Conservation (phyloP, 2,797 vertebrate species). For the Nyctibius grandis region DNA sequence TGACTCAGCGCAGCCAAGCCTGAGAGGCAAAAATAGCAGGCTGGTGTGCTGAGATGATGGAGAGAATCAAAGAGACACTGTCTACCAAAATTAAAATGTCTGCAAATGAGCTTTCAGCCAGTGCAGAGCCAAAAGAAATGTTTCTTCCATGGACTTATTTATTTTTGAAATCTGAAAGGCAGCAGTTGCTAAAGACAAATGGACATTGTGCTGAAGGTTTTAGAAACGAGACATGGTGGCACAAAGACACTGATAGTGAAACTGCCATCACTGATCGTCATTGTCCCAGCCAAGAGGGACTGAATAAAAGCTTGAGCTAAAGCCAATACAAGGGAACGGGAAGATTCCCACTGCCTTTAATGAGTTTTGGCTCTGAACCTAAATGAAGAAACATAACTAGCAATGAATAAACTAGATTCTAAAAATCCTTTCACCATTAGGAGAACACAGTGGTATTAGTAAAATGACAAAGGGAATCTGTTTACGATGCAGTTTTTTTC, state of each 20-base stretch:
- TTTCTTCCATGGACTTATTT: slow-evolving; percentile 40
- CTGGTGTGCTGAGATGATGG: not conserved
- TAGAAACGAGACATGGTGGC: not conserved
- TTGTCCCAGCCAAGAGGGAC: not conserved
- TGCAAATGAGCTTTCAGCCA: slow-evolving; percentile 1
- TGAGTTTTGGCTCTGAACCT: slow-evolving; percentile 46
- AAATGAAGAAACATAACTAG: not conserved
- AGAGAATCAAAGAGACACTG: slow-evolving; percentile 43
- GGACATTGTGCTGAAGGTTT: slow-evolving; percentile 30
- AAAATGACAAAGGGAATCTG: not conserved
- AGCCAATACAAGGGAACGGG: not conserved
- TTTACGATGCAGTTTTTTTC: not conserved
- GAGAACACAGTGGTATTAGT: not conserved
- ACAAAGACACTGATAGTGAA: slow-evolving; percentile 41
- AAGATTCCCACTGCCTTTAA: slow-evolving; percentile 48
- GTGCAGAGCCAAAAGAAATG: slow-evolving; percentile 49
- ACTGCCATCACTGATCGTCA: slow-evolving; percentile 42
- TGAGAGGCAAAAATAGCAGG: slow-evolving; percentile 12
- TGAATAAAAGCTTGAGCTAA: slow-evolving; percentile 24
- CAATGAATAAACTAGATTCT: not conserved
- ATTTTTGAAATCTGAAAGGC: slow-evolving; percentile 34
- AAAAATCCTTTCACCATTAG: not conserved
- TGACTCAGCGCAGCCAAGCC: not conserved
- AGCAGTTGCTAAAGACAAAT: slow-evolving; percentile 29
- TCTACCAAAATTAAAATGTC: slow-evolving; percentile 31